Conservation (phyloP, 2,888 invertebrate genomes). For the Sinopyrophorus schimmeli region DNA sequence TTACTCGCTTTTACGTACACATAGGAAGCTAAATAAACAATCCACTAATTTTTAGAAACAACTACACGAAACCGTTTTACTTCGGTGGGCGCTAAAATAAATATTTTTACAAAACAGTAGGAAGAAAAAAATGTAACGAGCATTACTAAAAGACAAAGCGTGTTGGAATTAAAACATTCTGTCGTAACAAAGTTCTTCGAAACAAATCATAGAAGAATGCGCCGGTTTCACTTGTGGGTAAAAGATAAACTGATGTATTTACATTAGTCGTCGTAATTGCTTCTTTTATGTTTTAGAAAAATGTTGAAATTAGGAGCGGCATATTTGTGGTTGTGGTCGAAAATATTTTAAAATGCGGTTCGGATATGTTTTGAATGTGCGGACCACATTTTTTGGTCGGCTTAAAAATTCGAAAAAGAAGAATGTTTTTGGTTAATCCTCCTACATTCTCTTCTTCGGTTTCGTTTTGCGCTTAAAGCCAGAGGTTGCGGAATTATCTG, state of each 20-base stretch:
- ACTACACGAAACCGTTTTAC: too few species aligned
- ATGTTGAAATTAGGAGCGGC: slow-evolving; percentile 29
- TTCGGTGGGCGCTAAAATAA: too few species aligned
- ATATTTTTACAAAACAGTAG: too few species aligned
- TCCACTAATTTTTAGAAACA: too few species aligned
- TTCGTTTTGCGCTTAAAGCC: neutral
- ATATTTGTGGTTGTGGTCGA: slow-evolving; percentile 26
- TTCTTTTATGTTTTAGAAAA: slow-evolving; percentile 29
- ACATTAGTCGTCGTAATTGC: slow-evolving; percentile 25
- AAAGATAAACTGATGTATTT: slow-evolving; percentile 26
- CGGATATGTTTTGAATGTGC: slow-evolving; percentile 4
- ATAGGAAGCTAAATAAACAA: too few species aligned
- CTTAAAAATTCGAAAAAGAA: slow-evolving; percentile 1
- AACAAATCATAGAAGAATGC: slow-evolving; percentile 27
- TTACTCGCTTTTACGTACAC: too few species aligned
- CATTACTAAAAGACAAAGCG: too few species aligned
- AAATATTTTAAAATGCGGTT: slow-evolving; percentile 5
- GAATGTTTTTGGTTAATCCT: too few species aligned
- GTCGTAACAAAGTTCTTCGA: slow-evolving; percentile 21
- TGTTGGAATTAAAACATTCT: slow-evolving; percentile 19
- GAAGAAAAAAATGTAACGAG: slow-evolving; percentile 3
- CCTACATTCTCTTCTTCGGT: neutral
- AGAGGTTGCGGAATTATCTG: slow-evolving; percentile 6
- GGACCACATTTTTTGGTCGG: slow-evolving; percentile 7
- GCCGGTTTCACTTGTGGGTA: slow-evolving; percentile 27